Base-by-base conservation (phyloP, 2,888 invertebrate species). In the Atrina japonica region DNA sequence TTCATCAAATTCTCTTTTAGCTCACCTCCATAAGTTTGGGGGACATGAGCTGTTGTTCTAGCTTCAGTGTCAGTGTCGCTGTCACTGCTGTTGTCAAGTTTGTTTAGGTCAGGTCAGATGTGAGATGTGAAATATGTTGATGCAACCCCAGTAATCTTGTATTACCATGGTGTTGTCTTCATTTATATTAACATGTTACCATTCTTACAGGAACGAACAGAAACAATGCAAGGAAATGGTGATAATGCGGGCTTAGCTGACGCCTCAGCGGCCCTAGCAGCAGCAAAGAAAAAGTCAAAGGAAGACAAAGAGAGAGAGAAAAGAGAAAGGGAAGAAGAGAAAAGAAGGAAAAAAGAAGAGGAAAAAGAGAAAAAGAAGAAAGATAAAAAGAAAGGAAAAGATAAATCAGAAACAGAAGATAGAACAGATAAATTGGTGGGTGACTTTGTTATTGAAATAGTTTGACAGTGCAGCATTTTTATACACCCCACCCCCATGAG, bases 231-330 rank as follows among this genome's bases (percentile, higher is more conserved):
- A 23, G 66, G 64, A 23, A 74, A 74, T 18, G 55, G 23, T 40
- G 69, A 63, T 47, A 74, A 72, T 59, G 56, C 68, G 27, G 63
- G 73, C 9, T 61, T 43, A 16, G 18, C 76, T 30, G 56, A 59
- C 25, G 45, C 27, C 18, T 55, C 56, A 3, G 43, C 14, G 21
- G 45, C 60, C 9, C 43, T 58, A 27, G 40, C 67, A 45, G 64
- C 53, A 23, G 61, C 50, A 49, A 76, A 70, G 53, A 78, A 76
- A 66, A 75, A 75, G 41, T 66, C 73, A 11, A 74, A 67, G 43
- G 63, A 70, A 30, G 70, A 74, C 25, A 70, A 88, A 88, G 74
- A 88, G 89, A 56, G 82, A 86, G 40, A 86, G 85, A 70, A 87
- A 81, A 52, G 86, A 83, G 71, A 78, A 75, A 70, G 82, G 81